These are phyloP conservation scores for Sycobia sp. DNA, from an alignment of 1,140 invertebrate species.

Conservation along the genomic window DNA sequence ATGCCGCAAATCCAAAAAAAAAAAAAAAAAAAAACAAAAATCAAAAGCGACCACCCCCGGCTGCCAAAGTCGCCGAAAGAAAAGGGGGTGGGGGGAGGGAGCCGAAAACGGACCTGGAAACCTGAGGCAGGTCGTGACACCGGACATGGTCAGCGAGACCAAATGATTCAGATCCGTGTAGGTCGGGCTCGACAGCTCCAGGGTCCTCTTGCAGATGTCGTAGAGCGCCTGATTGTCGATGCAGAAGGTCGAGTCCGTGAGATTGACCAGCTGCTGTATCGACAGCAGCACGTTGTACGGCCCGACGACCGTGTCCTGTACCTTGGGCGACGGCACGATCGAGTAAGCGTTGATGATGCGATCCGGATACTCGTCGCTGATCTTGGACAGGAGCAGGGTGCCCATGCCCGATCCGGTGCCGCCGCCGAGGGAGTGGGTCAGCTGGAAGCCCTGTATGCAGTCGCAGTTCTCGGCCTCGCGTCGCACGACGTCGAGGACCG, in stretches of 20 bases:
- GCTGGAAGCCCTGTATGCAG: slow-evolving; percentile 77
- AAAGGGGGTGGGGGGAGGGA: too few species aligned
- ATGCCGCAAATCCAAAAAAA: slow-evolving; percentile 60
- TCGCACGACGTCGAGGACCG: slow-evolving; percentile 76
- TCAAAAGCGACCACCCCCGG: too few species aligned
- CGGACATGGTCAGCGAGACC: slow-evolving; percentile 63
- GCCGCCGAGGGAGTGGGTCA: slow-evolving; percentile 73
- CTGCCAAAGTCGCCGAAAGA: too few species aligned
- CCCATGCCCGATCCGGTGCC: slow-evolving; percentile 78
- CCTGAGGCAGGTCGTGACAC: slow-evolving; percentile 72
- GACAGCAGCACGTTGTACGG: slow-evolving; percentile 81
- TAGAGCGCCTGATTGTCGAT: slow-evolving; percentile 79
- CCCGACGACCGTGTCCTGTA: slow-evolving; percentile 78
- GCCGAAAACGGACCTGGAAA: slow-evolving; percentile 69
- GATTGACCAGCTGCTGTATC: slow-evolving; percentile 79
- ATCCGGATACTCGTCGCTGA: slow-evolving; percentile 75
- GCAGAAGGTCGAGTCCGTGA: slow-evolving; percentile 79
- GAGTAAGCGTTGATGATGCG: slow-evolving; percentile 83
- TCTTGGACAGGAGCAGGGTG: slow-evolving; percentile 71
- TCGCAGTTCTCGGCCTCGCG: slow-evolving; percentile 78
- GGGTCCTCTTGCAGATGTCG: slow-evolving; percentile 73
- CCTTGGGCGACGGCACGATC: slow-evolving; percentile 79
- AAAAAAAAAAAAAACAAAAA: too few species aligned
- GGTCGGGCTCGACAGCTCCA: slow-evolving; percentile 68
- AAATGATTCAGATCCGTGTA: slow-evolving; percentile 74